These are phyloP conservation scores for Hemibagrus guttatus DNA, from an alignment of 2,797 vertebrate genomes.

Conservation along the genomic window DNA sequence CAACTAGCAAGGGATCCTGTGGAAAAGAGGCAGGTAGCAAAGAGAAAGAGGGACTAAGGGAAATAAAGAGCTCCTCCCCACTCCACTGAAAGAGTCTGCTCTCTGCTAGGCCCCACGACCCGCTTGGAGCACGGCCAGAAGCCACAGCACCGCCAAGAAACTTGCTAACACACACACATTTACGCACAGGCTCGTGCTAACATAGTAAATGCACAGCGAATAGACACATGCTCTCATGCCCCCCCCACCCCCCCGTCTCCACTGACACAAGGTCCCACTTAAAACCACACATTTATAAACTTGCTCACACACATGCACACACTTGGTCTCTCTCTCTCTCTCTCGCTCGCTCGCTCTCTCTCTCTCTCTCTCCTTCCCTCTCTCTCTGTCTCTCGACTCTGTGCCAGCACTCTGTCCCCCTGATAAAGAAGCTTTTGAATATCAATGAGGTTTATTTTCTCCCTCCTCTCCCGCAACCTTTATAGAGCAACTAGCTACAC, in stretches of 20 bases:
- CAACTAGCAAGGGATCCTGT: slow-evolving; percentile 30
- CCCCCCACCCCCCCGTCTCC: background rate
- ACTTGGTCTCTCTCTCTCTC: slow-evolving; percentile 7
- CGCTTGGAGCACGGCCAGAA: slow-evolving; percentile 52
- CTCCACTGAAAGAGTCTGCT: slow-evolving; percentile 44
- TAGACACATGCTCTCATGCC: slow-evolving; percentile 36
- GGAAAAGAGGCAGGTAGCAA: slow-evolving; percentile 28
- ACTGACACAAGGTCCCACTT: slow-evolving; percentile 43
- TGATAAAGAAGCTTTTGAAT: slow-evolving; percentile 60
- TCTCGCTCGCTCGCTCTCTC: slow-evolving; percentile 39
- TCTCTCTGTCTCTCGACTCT: slow-evolving; percentile 42
- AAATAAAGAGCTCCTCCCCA: slow-evolving; percentile 27
- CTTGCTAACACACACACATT: slow-evolving; percentile 40
- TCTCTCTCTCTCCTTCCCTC: slow-evolving; percentile 32
- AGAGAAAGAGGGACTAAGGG: slow-evolving; percentile 2
- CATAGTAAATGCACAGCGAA: slow-evolving; percentile 37
- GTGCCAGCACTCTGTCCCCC: slow-evolving; percentile 52
- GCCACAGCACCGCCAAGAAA: slow-evolving; percentile 36
- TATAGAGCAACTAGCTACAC: slow-evolving; percentile 46
- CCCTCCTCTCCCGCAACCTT: slow-evolving; percentile 49
- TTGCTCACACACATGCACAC: slow-evolving; percentile 31
- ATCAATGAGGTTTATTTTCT: slow-evolving; percentile 59
- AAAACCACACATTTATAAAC: slow-evolving; percentile 39
- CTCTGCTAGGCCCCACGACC: slow-evolving; percentile 52
- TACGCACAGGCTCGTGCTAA: slow-evolving; percentile 30